Base-by-base conservation (phyloP, 2,113 vertebrate genomes). In the Myrmecobius fasciatus region DNA sequence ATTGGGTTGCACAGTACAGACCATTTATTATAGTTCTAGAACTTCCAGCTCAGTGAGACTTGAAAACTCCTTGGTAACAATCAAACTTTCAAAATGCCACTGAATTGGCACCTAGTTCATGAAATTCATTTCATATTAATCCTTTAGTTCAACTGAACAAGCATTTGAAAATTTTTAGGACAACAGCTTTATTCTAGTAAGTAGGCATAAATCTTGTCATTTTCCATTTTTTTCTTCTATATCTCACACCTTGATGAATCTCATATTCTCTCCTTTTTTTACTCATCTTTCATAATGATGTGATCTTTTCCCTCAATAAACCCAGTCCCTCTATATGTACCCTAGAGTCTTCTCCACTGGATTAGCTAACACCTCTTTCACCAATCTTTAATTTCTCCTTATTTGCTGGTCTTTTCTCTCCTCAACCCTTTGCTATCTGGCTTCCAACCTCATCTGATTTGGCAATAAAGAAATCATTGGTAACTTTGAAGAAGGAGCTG, bases 31-130 rank as follows among this genome's bases (percentile, higher is more conserved):
- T 31, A 93, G 31, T 8, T n/a, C 1, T 17, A 6, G 36, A 91
- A 53, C 90, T 56, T 60, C 94, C 47, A 2, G 95, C 67, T 67
- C 47, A 51, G 24, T 9, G 90, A 96, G 89, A 90, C 53, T 25
- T 90, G 96, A 89, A 75, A 95, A 95, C 60, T 46, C 96, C 25
- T 96, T 92, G 96, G 94, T 10, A 92, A 89, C 83, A 75, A 60
- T 92, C 25, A 67, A 20, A 88, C 17, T 94, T 94, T 54, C 46
- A 20, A 93, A 56, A 46, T 43, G 20, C 14, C 43, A 36, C 12
- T n/a, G 36, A 22, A 7, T 3, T 67, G 60, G 60, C 31, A 31
- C 60, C 14, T 36, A 36, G 31, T 67, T 36, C 31, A 67, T 36
- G 12, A 31, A 67, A 67, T 31, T 67, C 60, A 36, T 36, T 67